phyloP scores from a whole-genome alignment of 1,140 invertebrate genomes.

The Nebria ingens region DNA sequence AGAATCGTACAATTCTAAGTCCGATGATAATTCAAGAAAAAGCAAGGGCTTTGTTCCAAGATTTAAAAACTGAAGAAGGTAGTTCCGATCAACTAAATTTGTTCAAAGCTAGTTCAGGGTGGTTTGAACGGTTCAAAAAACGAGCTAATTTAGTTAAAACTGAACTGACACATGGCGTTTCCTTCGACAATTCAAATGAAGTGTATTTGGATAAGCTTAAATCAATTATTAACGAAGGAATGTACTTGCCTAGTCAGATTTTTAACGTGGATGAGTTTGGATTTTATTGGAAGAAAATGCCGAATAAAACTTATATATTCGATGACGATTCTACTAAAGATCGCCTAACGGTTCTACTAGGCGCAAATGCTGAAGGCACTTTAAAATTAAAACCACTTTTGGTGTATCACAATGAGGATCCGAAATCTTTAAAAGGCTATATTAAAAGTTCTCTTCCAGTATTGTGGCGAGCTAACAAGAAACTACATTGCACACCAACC shows the following conservation, averaged over 20 bases:
- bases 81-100: slow-evolving; percentile 17
- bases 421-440: too few relatives aligned
- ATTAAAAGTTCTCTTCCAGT: too few relatives aligned
- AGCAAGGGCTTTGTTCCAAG: background rate
- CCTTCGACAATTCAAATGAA: slow-evolving; percentile 25
- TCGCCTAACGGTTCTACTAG: too few relatives aligned
- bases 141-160: background rate
- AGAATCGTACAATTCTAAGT: background rate
- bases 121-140: slow-evolving; percentile 29
- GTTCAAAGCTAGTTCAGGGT: slow-evolving; percentile 28
- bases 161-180: slow-evolving; percentile 28
- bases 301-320: too few relatives aligned
- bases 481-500: too few relatives aligned
- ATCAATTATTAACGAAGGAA: slow-evolving; percentile 30
- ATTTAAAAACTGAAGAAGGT: background rate
- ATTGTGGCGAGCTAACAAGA: too few relatives aligned
- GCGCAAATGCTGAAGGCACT: too few relatives aligned
- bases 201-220: slow-evolving; percentile 28
- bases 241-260: slow-evolving; percentile 27
- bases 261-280: slow-evolving; percentile 34
- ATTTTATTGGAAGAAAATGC: slow-evolving; percentile 31
- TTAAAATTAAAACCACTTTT: too few relatives aligned
- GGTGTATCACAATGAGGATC: too few relatives aligned
- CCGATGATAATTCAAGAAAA: background rate
- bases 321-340: too few relatives aligned